These are phyloP conservation scores for Sphaerophoria rueppellii DNA, from an alignment of 2,888 invertebrate species.

Conservation along the genomic window DNA sequence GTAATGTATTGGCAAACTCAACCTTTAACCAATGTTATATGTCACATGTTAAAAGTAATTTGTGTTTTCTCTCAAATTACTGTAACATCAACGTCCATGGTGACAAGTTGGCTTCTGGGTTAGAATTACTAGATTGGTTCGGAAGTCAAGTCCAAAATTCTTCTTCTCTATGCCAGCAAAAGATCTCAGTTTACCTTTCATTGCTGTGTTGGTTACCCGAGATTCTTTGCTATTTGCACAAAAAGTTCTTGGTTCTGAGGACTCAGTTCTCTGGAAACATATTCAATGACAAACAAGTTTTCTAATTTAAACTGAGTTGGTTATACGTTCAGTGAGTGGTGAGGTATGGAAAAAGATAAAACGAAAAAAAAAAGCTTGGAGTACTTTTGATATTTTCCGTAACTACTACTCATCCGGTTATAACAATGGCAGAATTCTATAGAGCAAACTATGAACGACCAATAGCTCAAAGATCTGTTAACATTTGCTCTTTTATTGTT, in stretches of 20 bases:
- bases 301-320: neutral
- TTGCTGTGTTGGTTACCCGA: slow-evolving; percentile 48
- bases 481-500: slow-evolving; percentile 8
- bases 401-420: neutral
- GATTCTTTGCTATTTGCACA: slow-evolving; percentile 22
- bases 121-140: neutral
- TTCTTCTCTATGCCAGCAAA: slow-evolving; percentile 56
- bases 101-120: neutral
- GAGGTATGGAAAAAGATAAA: neutral
- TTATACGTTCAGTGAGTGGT: neutral
- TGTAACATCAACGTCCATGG: slow-evolving; percentile 1
- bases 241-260: neutral
- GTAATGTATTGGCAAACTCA: slow-evolving; percentile 25
- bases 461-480: neutral
- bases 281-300: neutral
- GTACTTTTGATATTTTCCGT: neutral
- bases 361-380: too few relatives aligned
- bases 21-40: slow-evolving; percentile 31
- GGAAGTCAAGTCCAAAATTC: slow-evolving; percentile 36
- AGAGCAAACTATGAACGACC: slow-evolving; percentile 8
- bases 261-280: neutral
- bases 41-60: slow-evolving; percentile 58
- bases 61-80: slow-evolving; percentile 58
- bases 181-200: slow-evolving; percentile 36
- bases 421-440: neutral